Percentiles rank a stretch among this genome's conserved stretches.
These are phyloP conservation scores for Cantharis rufa DNA, from an alignment of 2,888 invertebrate genomes.

Conservation along the genomic window DNA sequence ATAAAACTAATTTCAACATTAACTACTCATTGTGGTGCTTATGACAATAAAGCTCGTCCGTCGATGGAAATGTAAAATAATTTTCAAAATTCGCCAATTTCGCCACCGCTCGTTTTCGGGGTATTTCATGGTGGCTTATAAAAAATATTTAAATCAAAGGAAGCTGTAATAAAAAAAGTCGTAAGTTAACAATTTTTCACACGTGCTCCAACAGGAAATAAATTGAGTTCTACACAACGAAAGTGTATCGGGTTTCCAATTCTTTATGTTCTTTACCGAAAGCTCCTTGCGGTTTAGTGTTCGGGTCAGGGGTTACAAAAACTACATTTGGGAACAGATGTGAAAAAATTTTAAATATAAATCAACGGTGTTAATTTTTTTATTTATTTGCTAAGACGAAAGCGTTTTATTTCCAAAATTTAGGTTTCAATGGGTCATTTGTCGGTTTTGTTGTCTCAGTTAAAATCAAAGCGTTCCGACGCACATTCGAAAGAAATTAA, in stretches of 20 bases:
- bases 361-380: background rate
- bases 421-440: background rate
- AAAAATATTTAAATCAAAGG: background rate
- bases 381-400: background rate
- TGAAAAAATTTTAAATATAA: background rate
- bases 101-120: background rate
- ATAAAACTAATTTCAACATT: slow-evolving; percentile 12
- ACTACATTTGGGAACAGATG: slow-evolving; percentile 10
- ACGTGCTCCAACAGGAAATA: slow-evolving; percentile 1
- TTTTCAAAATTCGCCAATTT: background rate
- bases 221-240: background rate
- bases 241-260: slow-evolving; percentile 7
- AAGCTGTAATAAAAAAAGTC: background rate
- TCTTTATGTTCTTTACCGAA: slow-evolving; percentile 14
- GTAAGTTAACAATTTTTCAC: background rate
- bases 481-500: background rate
- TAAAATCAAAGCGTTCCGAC: background rate
- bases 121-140: background rate
- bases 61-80: background rate
- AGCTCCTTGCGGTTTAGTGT: background rate
- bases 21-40: background rate
- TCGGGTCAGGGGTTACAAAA: slow-evolving; percentile 12
- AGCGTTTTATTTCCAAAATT: background rate
- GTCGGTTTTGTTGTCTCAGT: background rate
- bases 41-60: background rate